phyloP scores from a whole-genome alignment of 2,113 vertebrate genomes.

The Gyps fulvus region DNA sequence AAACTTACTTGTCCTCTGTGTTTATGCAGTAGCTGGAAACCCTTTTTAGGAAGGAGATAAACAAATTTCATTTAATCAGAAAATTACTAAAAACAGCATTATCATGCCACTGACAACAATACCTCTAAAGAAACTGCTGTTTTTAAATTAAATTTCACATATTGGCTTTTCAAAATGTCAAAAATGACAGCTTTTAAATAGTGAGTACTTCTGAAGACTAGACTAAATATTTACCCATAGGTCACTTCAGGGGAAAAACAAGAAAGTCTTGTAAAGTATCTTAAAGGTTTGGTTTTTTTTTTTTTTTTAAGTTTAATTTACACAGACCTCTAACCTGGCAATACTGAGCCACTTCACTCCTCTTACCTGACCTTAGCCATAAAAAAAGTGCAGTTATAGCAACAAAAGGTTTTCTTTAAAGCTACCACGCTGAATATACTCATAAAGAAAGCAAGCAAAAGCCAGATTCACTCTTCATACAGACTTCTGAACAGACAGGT shows the following conservation, averaged over 20 bases:
- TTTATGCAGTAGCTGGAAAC: background rate
- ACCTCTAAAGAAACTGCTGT: background rate
- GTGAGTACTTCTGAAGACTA: background rate
- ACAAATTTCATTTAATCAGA: conserved; percentile 26
- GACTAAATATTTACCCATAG: conserved; percentile 26
- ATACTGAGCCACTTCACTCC: background rate
- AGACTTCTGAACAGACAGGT: background rate
- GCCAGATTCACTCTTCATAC: background rate
- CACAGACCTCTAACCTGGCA: background rate
- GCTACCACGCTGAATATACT: background rate
- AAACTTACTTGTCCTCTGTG: background rate
- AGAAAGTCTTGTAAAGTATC: background rate
- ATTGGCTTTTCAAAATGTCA: conserved; percentile 4
- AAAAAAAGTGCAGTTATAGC: background rate
- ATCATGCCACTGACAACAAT: background rate
- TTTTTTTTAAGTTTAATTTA: background rate
- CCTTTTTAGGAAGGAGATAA: background rate
- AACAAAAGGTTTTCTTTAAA: background rate
- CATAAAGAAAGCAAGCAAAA: background rate
- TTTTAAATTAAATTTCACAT: conserved; percentile 12
- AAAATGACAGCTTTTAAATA: background rate
- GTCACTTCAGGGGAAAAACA: conserved; percentile 2
- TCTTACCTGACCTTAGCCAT: conserved; percentile 1
- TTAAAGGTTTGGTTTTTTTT: background rate
- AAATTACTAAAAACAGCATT: conserved; percentile 21